A percentile compares a stretch with the other conserved stretches of the same genome.
These are phyloP conservation scores for Choristoneura fumiferana DNA, from an alignment of 1,140 invertebrate genomes.

Conservation along the genomic window DNA sequence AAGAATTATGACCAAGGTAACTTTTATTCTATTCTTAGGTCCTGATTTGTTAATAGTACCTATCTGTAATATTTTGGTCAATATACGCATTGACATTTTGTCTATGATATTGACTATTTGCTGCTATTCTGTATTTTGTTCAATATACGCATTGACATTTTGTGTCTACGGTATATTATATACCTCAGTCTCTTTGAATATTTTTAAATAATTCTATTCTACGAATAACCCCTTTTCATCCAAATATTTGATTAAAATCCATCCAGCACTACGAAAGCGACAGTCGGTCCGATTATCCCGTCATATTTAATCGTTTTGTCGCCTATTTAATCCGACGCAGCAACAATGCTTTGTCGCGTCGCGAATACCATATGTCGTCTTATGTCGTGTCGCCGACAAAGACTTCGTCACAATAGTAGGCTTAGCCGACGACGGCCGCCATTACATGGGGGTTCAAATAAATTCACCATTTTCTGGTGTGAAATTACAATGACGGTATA, in stretches of 20 bases:
- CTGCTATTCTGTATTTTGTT: no score
- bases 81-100: no score
- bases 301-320: constrained; percentile 47
- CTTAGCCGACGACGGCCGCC: constrained; percentile 49
- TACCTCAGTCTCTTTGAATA: no score
- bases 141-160: no score
- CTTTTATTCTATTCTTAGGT: no score
- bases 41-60: no score
- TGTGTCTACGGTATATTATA: no score
- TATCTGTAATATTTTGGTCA: no score
- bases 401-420: constrained; percentile 42
- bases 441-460: constrained; percentile 40
- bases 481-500: constrained; percentile 15
- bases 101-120: no score
- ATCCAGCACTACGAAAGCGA: neutral
- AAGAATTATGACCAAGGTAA: no score
- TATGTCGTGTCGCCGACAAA: constrained; percentile 39
- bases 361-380: constrained; percentile 53
- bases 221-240: no score
- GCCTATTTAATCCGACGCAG: constrained; percentile 41
- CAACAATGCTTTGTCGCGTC: constrained; percentile 38
- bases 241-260: neutral
- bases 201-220: no score
- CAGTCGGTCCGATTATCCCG: constrained; percentile 18
- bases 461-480: constrained; percentile 23